Evolutionary conservation across 2,888 invertebrate genomes (phyloP).

Genomic region (Lepidocyrtoides sp.): DNA sequence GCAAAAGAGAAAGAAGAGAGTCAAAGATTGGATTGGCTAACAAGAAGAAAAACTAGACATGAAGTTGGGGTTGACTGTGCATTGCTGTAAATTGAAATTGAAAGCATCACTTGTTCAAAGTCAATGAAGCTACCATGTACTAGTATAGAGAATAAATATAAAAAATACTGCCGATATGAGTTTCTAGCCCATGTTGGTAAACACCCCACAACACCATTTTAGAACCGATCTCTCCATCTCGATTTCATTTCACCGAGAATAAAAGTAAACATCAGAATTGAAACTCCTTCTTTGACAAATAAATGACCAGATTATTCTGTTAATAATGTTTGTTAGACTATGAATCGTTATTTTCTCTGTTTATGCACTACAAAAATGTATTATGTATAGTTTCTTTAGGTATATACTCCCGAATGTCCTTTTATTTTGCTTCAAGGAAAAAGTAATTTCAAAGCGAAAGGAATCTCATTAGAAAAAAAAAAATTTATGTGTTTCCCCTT

Average conservation of each 20-base stretch:
- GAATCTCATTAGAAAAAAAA: neutral
- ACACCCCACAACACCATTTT: conserved; percentile 36
- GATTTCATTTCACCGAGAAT: conserved; percentile 40
- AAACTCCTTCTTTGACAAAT: conserved; percentile 55
- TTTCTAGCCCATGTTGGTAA: neutral
- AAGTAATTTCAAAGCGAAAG: conserved; percentile 12
- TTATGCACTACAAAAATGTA: neutral
- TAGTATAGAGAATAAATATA: conserved; percentile 7
- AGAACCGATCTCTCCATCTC: conserved; percentile 36
- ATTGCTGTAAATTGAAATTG: conserved; percentile 76
- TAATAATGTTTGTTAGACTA: conserved; percentile 45
- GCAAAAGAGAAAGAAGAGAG: conserved; percentile 58
- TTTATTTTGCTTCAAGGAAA: conserved; percentile 16
- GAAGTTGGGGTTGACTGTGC: conserved; percentile 64
- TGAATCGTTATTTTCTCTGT: neutral
- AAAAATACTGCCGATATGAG: neutral
- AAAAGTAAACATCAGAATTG: conserved; percentile 52
- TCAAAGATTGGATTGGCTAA: conserved; percentile 61
- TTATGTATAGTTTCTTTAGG: neutral
- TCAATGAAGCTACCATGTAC: conserved; percentile 27
- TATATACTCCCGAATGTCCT: neutral
- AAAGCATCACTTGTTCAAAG: conserved; percentile 78
- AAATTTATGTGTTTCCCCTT: neutral
- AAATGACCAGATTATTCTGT: conserved; percentile 57
- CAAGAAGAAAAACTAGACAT: conserved; percentile 40